Base-by-base conservation (phyloP, 1,140 invertebrate species). In the Saccostrea cuccullata region DNA sequence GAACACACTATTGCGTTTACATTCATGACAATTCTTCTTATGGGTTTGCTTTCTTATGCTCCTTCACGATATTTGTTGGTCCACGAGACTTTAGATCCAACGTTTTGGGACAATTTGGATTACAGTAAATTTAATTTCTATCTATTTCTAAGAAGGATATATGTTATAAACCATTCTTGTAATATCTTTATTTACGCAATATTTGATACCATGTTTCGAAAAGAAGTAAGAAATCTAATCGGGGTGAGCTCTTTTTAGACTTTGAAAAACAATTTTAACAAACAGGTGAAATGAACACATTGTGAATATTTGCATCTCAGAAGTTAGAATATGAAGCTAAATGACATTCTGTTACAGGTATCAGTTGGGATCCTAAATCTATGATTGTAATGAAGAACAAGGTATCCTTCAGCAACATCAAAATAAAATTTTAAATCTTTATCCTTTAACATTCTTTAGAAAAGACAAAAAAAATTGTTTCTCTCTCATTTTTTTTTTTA, bases 121-220 rank as follows among this genome's bases (percentile, higher is more conserved):
- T 36, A 77, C 26, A 77, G 70, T 36, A 30, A 26, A 30, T 77
- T 77, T 17, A 77, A 77, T 30, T 36, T 77, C 30, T 30, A 77
- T 36, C 70, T 77, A 13, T 77, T 77, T 77, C 12, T 77, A 77
- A 23, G 70, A 13, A 77, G 70, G 26, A 36, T 26, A 26, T 77
- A 77, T 36, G 70, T 77, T 2, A 26, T 77, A 26, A 30, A 30
- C 30, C 70, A 77, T 77, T 77, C 70, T 17, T 77, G 70, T 26
- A 77, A 77, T 30, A 12, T 77, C 8, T 77, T 77, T 13, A 77
- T 77, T 30, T 77, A 77, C 9, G 8, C 26, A 11, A 77, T 77
- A 36, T 77, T 77, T 36, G 70, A 77, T 77, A 12, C 26, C 13
- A 26, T 77, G 70, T 77, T 77, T 77, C 70, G 70, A 2, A 77